Base-by-base conservation (phyloP, 2,113 vertebrate species). In the Suncus etruscus region DNA sequence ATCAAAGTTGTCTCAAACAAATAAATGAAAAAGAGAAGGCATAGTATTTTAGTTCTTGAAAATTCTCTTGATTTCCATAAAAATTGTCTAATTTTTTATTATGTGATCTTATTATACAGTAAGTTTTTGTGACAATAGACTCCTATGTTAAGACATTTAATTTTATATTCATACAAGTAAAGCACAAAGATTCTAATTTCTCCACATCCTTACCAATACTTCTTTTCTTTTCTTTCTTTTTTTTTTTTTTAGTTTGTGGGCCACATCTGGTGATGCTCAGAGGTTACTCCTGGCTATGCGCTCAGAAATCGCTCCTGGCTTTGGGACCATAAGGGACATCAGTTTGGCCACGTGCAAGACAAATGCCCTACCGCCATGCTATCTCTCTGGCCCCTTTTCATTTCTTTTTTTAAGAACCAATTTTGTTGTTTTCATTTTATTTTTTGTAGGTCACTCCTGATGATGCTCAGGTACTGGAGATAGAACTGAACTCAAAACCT, bases 1-100 rank as follows among this genome's bases (percentile, higher is more conserved):
- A 87, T 25, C 94, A 94, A 90, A 95, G 94, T 70, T 90, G 76
- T 88, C 89, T 73, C 39, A 77, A 58, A 84, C 61, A n/a, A 27
- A 24, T 63, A 63, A 89, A 54, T n/a, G n/a, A n/a, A n/a, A 91
- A 69, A 87, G 11, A 58, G 4, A 24, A 83, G 31, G 54, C 81
- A 20, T 85, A 25, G 31, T 22, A 87, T 93, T 54, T 72, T 3
- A 75, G 76, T 12, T 89, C 48, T 93, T 78, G 84, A 80, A 89
- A 80, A 31, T 61, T 20, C 14, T 58, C 16, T 25, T 50, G 14
- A 20, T 79, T 90, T 87, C 58, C 6, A 75, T 6, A 77, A 72
- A 74, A 91, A 79, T 15, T 72, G 8, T 51, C 54, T 50, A 73
- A 77, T 69, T 83, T 87, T 87, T 77, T 78, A 47, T 39, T 66